These are phyloP conservation scores for Lates calcarifer DNA, from an alignment of 2,113 vertebrate genomes.

Conservation along the genomic window DNA sequence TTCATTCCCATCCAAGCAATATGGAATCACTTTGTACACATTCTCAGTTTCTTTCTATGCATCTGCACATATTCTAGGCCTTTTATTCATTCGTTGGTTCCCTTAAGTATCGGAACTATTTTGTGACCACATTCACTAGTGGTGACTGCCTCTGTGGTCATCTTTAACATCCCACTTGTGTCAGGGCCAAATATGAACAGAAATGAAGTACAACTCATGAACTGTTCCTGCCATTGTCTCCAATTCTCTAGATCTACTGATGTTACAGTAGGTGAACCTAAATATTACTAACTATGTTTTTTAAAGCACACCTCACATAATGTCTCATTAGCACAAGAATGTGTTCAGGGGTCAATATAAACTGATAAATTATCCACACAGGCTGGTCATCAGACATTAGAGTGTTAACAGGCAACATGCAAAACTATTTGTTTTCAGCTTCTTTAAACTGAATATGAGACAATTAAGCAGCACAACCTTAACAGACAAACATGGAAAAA, in stretches of 20 bases:
- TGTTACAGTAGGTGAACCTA: constrained; percentile 43
- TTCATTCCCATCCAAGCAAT: constrained; percentile 21
- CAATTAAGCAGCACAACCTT: constrained; percentile 37
- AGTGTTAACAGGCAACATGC: constrained; percentile 79
- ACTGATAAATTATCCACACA: constrained; percentile 51
- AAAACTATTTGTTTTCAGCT: constrained; percentile 56
- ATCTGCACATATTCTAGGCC: constrained; percentile 17
- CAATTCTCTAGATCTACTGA: constrained; percentile 39
- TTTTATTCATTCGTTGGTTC: neutral
- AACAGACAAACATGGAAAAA: constrained; percentile 37
- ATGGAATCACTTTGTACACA: constrained; percentile 38
- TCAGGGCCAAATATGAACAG: neutral
- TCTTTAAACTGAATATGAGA: constrained; percentile 51
- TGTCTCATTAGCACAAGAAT: constrained; percentile 22
- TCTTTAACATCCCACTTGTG: neutral
- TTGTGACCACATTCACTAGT: constrained; percentile 22
- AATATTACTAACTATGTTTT: constrained; percentile 20
- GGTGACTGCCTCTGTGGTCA: neutral
- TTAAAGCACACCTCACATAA: constrained; percentile 35
- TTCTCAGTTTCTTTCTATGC: constrained; percentile 13
- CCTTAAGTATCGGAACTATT: neutral
- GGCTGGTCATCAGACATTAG: constrained; percentile 48
- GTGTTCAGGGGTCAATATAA: constrained; percentile 39
- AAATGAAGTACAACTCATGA: constrained; percentile 26
- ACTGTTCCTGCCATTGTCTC: constrained; percentile 22